Evolutionary conservation across 2,113 vertebrate species (phyloP).

Genomic region (Melanerpes aurifrons): DNA sequence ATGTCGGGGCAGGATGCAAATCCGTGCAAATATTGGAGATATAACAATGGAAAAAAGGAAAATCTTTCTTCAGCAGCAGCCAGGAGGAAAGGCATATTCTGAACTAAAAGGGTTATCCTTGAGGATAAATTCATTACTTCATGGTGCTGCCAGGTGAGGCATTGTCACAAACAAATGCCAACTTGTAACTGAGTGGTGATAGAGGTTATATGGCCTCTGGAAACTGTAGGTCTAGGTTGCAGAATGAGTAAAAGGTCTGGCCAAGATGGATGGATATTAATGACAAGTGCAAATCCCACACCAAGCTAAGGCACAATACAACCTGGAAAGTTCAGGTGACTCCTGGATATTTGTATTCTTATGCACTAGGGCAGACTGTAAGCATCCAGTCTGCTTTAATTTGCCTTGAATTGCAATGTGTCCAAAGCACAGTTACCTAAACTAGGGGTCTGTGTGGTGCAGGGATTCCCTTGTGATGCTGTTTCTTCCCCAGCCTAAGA

Average conservation of each 20-base stretch:
- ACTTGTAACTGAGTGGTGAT: accelerated
- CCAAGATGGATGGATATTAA: neutral
- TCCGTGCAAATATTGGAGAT: neutral
- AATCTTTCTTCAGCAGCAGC: neutral
- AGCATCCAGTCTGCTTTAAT: neutral
- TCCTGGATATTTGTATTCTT: neutral
- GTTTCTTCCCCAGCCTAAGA: neutral
- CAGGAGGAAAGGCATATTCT: neutral
- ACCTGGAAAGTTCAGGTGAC: neutral
- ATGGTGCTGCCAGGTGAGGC: neutral
- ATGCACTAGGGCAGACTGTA: accelerated
- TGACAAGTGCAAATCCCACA: neutral
- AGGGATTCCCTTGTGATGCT: neutral
- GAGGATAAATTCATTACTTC: neutral
- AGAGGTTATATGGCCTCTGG: neutral
- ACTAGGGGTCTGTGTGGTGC: accelerated
- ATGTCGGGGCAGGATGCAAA: neutral
- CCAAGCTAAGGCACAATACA: neutral
- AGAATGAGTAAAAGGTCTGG: neutral
- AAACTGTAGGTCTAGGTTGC: neutral
- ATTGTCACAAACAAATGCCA: neutral
- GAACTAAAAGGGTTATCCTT: neutral
- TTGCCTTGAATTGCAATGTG: neutral
- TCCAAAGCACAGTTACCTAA: neutral
- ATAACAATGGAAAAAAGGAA: neutral